A percentile compares a stretch with the other conserved stretches of the same genome.
phyloP scores from a whole-genome alignment of 2,113 vertebrate genomes.

The Baryphthengus martii region DNA sequence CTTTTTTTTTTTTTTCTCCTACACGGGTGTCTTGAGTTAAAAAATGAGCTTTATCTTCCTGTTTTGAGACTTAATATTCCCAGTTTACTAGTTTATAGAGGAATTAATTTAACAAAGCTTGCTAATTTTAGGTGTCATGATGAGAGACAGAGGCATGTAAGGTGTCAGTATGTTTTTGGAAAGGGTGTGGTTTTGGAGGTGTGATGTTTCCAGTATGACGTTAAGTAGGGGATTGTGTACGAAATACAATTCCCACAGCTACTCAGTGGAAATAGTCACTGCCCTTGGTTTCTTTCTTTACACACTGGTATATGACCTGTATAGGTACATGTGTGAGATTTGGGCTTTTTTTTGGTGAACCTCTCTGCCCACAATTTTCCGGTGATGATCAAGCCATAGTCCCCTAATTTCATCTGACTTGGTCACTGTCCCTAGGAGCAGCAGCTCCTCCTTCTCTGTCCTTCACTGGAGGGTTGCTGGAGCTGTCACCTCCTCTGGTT shows the following conservation, averaged over 20 bases:
- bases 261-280: not conserved
- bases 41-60: not conserved
- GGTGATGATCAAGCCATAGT: not conserved
- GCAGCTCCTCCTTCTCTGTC: not conserved
- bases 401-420: not conserved
- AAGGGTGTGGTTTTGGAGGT: not conserved
- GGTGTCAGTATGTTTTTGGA: rapidly evolving
- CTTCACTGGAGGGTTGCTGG: not conserved
- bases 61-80: not conserved
- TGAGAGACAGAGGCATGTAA: not conserved
- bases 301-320: not conserved
- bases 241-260: not conserved
- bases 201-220: not conserved
- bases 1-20: not conserved
- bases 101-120: not conserved
- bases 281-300: not conserved
- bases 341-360: not conserved
- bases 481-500: not conserved
- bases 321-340: not conserved
- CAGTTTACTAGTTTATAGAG: not conserved
- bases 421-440: not conserved
- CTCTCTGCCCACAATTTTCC: not conserved
- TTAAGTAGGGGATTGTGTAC: not conserved
- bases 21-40: not conserved
- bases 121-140: not conserved